phyloP scores from a whole-genome alignment of 1,140 invertebrate species.

The Ectropis grisescens region DNA sequence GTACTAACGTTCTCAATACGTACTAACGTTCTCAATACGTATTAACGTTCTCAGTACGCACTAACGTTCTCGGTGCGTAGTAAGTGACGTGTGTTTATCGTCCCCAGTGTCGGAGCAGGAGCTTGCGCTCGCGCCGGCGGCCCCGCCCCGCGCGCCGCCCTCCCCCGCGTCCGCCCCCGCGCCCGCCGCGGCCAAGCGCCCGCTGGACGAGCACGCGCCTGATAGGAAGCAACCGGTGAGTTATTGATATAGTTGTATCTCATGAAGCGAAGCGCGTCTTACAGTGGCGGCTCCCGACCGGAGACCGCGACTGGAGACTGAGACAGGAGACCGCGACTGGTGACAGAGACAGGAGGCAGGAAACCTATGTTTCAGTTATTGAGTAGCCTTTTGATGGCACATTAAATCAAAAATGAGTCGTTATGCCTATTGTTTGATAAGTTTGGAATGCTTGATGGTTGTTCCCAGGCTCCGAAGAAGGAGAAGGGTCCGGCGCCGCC shows the following conservation, averaged over 20 bases:
- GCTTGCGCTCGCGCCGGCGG: slow-evolving; percentile 9
- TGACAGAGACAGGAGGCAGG: too few relatives aligned
- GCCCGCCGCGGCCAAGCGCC: slow-evolving; percentile 33
- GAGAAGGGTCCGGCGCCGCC: slow-evolving; percentile 81
- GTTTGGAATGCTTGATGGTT: background rate
- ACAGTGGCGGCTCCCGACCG: too few relatives aligned
- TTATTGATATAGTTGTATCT: background rate
- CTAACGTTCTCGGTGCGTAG: slow-evolving; percentile 1
- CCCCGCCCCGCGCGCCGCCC: slow-evolving; percentile 9
- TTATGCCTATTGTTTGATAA: too few relatives aligned
- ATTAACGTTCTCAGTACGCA: too few relatives aligned
- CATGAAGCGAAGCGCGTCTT: too few relatives aligned
- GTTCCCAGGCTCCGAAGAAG: slow-evolving; percentile 71
- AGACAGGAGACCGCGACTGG: background rate
- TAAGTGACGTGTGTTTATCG: too few relatives aligned
- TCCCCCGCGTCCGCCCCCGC: slow-evolving; percentile 70
- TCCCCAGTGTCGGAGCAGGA: slow-evolving; percentile 35
- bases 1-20: too few relatives aligned
- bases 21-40: too few relatives aligned
- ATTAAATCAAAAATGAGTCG: too few relatives aligned
- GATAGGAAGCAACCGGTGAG: slow-evolving; percentile 65
- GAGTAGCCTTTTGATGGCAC: too few relatives aligned
- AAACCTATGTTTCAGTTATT: too few relatives aligned
- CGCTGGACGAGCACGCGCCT: slow-evolving; percentile 39
- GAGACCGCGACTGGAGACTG: too few relatives aligned